Conservation (phyloP, 2,113 vertebrate genomes). For the Vulpes ferrilata region DNA sequence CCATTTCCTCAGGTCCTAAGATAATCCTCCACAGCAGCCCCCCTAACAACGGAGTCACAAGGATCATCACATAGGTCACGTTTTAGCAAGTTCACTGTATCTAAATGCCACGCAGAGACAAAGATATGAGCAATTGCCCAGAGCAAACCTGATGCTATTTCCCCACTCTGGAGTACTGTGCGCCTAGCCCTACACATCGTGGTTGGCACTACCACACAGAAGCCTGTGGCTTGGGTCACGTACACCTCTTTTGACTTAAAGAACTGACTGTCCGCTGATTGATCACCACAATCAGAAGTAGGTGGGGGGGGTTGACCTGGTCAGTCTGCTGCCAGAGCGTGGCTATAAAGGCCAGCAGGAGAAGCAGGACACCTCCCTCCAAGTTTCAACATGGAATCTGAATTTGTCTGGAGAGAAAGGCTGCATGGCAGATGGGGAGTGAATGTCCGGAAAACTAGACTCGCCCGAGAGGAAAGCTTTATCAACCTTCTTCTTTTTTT, state of each 20-base stretch:
- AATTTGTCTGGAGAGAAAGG: background rate
- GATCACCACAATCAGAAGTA: background rate
- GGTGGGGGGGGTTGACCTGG: accelerated
- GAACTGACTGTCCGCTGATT: background rate
- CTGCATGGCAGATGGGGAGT: accelerated
- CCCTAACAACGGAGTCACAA: accelerated
- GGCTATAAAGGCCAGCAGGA: too few species aligned
- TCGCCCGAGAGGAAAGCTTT: too few species aligned
- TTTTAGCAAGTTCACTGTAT: background rate
- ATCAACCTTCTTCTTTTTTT: too few species aligned
- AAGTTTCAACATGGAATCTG: background rate
- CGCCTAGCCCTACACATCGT: background rate
- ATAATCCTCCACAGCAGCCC: background rate
- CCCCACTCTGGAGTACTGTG: accelerated
- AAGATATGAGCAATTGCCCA: accelerated
- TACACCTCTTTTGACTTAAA: background rate
- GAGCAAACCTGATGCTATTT: accelerated
- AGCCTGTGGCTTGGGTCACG: accelerated
- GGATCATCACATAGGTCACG: accelerated
- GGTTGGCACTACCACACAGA: accelerated
- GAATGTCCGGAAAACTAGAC: background rate
- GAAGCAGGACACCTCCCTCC: background rate
- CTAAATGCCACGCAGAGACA: background rate
- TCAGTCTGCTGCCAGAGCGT: background rate
- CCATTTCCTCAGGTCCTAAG: background rate